These are phyloP conservation scores for Neogale vison DNA, from an alignment of 2,113 vertebrate genomes.

Conservation along the genomic window DNA sequence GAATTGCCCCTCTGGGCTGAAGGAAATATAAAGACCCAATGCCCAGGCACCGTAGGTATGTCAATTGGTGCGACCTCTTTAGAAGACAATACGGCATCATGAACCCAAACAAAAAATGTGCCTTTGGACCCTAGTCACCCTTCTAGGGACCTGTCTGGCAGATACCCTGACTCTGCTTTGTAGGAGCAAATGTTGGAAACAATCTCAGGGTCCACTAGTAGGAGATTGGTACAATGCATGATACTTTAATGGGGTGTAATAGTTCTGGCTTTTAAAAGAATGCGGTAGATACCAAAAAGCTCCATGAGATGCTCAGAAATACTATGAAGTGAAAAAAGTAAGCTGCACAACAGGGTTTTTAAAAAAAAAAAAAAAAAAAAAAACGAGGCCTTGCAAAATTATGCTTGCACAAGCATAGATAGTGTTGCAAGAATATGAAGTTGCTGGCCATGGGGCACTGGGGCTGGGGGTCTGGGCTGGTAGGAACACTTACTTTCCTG, in stretches of 20 bases:
- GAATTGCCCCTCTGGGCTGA: neutral
- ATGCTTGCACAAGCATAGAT: fast-evolving
- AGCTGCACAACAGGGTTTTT: neutral
- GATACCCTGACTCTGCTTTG: neutral
- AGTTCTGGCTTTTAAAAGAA: neutral
- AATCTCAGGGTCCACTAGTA: neutral
- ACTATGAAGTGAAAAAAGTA: neutral
- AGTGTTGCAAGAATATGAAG: neutral
- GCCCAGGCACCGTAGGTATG: fast-evolving
- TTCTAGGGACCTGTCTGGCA: neutral
- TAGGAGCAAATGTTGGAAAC: neutral
- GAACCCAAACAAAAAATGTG: neutral
- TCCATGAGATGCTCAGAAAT: neutral
- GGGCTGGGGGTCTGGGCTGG: neutral
- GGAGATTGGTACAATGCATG: neutral
- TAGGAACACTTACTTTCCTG: neutral
- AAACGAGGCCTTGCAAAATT: neutral
- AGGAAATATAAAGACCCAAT: neutral
- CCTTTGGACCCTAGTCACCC: neutral
- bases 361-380: too few relatives aligned
- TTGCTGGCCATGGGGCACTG: too few relatives aligned
- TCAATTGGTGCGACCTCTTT: neutral
- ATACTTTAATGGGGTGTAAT: too few relatives aligned
- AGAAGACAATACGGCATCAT: neutral
- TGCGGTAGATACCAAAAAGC: neutral